Base-by-base conservation (phyloP, 2,113 vertebrate species). In the Oncorhynchus kisutch region DNA sequence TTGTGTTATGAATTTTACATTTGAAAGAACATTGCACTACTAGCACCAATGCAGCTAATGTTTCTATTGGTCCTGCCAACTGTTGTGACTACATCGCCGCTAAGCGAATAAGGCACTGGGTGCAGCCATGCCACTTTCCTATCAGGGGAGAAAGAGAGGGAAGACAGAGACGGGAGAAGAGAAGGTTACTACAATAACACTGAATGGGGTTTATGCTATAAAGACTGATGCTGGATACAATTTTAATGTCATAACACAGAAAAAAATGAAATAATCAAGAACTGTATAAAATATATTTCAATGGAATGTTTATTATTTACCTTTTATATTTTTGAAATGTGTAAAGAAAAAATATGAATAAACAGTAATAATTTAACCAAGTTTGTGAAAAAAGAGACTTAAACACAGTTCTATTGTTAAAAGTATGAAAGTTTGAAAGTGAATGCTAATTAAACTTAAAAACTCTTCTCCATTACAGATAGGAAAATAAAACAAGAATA, bases 261-360 rank as follows among this genome's bases (percentile, higher is more conserved):
- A 81, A 75, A 75, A 85, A 72, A 66, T 75, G 80, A 86, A 70
- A 72, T 25, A 87, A 81, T 81, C 67, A 78, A 88, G 84, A 91
- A 86, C 86, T 93, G 89, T 91, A 91, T 81, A 91, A 93, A 92
- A 90, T 93, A 91, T 92, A 92, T 93, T 92, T 93, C 87, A 91
- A 89, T 89, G 91, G 93, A 94, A 94, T 94, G 92, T 94, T 91
- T 93, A 93, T 93, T 92, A 90, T 91, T 94, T 93, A 90, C 77
- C 84, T 92, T 94, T 93, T 93, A 88, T 92, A 92, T 92, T 93
- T 94, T 93, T 93, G 85, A 93, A 92, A 92, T 80, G 85, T 92
- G 86, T 89, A 89, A 90, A 92, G 82, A 91, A 84, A 83, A 82
- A 76, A 67, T 64, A 65, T 76, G 31, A 79, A 82, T 79, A 88